A percentile compares a stretch with the other conserved stretches of the same genome.
Conservation (phyloP, 2,113 vertebrate genomes). For the Tilapia sparmanii region DNA sequence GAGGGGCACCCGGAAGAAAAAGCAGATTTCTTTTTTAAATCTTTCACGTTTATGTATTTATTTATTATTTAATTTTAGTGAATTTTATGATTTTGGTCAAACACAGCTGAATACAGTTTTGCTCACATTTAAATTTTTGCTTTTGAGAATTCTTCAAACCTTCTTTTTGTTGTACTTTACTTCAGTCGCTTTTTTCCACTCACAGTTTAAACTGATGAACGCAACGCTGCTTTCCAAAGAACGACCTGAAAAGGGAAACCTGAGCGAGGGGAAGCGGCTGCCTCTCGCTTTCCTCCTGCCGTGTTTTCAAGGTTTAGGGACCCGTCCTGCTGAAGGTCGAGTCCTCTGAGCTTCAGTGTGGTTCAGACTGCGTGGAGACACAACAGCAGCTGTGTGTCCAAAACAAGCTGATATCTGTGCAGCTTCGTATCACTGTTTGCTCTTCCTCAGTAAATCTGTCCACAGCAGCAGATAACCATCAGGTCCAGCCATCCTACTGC, state of each 20-base stretch:
- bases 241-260: neutral
- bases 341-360: neutral
- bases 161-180: accelerated
- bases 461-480: neutral
- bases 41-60: neutral
- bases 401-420: constrained; percentile 32
- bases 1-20: neutral
- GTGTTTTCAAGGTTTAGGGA: neutral
- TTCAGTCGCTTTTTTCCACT: neutral
- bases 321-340: neutral
- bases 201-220: neutral
- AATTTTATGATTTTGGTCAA: neutral
- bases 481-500: neutral
- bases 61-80: neutral
- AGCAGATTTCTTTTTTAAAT: accelerated
- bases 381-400: constrained; percentile 56
- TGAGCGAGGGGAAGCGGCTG: neutral
- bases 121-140: neutral
- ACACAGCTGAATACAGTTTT: neutral
- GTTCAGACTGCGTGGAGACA: neutral
- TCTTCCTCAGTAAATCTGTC: constrained; percentile 4
- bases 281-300: neutral
- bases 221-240: neutral
- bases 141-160: neutral
- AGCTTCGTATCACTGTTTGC: constrained; percentile 6